Evolutionary conservation across 2,888 invertebrate species (phyloP).

Genomic region (Drosophila nigricruria): DNA sequence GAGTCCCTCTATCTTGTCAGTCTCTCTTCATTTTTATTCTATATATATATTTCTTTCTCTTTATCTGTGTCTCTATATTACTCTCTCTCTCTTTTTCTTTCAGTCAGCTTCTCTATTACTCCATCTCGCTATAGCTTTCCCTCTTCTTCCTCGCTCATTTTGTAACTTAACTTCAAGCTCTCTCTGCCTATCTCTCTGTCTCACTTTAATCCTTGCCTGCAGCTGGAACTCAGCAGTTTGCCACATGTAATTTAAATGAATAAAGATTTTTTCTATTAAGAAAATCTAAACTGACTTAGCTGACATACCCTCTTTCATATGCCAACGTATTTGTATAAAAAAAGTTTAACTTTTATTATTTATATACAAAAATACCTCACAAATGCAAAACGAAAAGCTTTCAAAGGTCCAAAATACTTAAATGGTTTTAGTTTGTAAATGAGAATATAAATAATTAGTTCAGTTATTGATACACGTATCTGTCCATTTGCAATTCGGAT

Average conservation of each 20-base stretch:
- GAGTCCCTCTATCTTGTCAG: too few relatives aligned
- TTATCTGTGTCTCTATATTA: background rate
- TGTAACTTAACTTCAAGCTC: background rate
- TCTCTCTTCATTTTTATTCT: background rate
- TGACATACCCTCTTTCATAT: background rate
- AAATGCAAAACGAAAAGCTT: too few relatives aligned
- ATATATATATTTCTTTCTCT: background rate
- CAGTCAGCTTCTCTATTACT: background rate
- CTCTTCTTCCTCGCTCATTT: background rate
- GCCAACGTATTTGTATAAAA: too few relatives aligned
- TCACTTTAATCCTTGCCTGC: too few relatives aligned
- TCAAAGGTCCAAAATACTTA: background rate
- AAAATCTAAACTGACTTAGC: background rate
- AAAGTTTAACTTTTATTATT: background rate
- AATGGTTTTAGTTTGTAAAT: slow-evolving; percentile 5
- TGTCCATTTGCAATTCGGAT: slow-evolving; percentile 28
- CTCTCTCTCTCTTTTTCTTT: background rate
- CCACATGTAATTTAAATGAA: background rate
- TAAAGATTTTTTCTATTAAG: background rate
- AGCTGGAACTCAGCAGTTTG: too few relatives aligned
- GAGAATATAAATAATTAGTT: slow-evolving; percentile 22
- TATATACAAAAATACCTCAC: background rate
- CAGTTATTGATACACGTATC: slow-evolving; percentile 1
- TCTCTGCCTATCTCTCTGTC: background rate
- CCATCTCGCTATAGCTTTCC: background rate